Percentiles rank a stretch among this genome's conserved stretches.
These are phyloP conservation scores for Rhadina sibilatrix DNA, from an alignment of 2,113 vertebrate species.

Conservation along the genomic window DNA sequence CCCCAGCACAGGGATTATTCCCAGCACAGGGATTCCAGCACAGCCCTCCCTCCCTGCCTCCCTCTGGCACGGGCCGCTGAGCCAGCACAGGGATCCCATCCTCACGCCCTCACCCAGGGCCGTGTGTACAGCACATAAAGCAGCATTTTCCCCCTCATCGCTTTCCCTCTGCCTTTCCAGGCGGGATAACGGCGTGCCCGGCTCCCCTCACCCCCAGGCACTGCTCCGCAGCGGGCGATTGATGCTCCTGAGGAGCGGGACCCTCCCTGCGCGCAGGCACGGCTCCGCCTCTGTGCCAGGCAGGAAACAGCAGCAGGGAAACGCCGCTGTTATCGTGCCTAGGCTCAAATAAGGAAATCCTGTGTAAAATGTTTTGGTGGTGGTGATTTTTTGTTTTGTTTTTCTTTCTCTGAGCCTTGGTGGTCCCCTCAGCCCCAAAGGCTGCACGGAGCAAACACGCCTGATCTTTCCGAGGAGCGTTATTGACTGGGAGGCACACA, in stretches of 20 bases:
- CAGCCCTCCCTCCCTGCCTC: too few species aligned
- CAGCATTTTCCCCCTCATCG: fast-evolving
- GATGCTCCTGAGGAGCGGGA: fast-evolving
- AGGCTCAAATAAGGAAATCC: not conserved
- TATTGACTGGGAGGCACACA: slow-evolving; percentile 29
- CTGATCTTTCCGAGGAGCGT: not conserved
- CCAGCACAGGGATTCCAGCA: not conserved
- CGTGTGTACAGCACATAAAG: fast-evolving
- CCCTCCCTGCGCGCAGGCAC: not conserved
- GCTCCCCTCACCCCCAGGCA: not conserved
- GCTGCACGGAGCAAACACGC: not conserved
- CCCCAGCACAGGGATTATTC: too few species aligned
- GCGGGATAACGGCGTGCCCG: fast-evolving
- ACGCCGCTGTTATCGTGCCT: not conserved
- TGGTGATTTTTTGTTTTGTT: not conserved
- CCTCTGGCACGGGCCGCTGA: not conserved
- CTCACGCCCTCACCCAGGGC: not conserved
- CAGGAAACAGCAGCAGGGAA: not conserved
- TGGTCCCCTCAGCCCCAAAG: slow-evolving; percentile 33
- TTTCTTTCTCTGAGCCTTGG: not conserved
- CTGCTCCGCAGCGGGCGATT: fast-evolving
- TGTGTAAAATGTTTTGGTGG: not conserved
- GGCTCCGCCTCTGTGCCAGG: not conserved
- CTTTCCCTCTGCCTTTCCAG: fast-evolving
- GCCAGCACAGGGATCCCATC: not conserved